These are phyloP conservation scores for Fistularia commersonii DNA, from an alignment of 2,797 vertebrate species.

Conservation along the genomic window DNA sequence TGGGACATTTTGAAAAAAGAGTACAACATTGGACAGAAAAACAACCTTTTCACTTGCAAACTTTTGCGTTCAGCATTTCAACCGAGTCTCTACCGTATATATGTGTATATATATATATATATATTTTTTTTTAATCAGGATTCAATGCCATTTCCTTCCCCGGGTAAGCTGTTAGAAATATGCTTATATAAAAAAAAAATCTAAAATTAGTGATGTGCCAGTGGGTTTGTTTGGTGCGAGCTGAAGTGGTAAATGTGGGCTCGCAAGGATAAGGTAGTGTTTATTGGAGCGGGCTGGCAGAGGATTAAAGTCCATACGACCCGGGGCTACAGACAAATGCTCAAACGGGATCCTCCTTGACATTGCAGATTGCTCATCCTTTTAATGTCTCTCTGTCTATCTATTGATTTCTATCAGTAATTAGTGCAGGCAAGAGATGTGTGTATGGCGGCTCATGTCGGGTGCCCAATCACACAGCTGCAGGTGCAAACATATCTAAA, in stretches of 20 bases:
- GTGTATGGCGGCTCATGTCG: not conserved
- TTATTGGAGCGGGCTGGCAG: constrained; percentile 41
- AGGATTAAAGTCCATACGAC: constrained; percentile 56
- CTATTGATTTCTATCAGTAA: constrained; percentile 6
- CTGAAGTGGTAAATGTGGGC: constrained; percentile 40
- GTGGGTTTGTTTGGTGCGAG: constrained; percentile 37
- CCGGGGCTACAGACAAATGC: constrained; percentile 37
- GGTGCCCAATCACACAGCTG: no score
- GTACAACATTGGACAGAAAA: no score
- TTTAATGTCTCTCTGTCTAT: constrained; percentile 19
- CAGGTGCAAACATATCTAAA: no score
- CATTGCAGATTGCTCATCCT: constrained; percentile 36
- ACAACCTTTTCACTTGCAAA: no score
- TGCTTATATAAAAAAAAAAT: constrained; percentile 1
- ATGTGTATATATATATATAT: no score
- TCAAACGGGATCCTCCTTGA: constrained; percentile 33
- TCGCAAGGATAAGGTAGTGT: constrained; percentile 57
- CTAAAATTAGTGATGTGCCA: constrained; percentile 30
- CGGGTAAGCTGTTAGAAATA: constrained; percentile 11
- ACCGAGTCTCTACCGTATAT: no score
- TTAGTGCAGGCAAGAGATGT: constrained; percentile 4
- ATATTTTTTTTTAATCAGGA: constrained; percentile 14
- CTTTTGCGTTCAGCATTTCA: no score
- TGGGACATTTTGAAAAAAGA: no score
- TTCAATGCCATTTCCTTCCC: constrained; percentile 6